Evolutionary conservation across 35 echinoderm and acorn worm genomes (phyloP), one percentile per base, ranked within the genome.

Genomic region (Apostichopus japonicus): DNA sequence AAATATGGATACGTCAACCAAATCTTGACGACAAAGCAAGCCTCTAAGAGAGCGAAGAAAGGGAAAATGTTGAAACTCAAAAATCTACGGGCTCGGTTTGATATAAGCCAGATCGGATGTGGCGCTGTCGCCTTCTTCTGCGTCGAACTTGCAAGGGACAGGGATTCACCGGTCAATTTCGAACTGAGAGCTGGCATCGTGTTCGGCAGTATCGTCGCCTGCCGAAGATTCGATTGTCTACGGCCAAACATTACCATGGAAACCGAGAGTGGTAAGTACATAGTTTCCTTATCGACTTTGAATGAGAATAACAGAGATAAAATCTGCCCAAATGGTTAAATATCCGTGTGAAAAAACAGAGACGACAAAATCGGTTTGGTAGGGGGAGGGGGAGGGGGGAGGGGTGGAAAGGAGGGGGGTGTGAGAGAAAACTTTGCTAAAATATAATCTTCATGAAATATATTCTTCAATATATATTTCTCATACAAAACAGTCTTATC

Each of bases 11-110:
- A 86, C 80, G 56, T 58, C n/a, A 70, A 93, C 13, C 92, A 93
- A 77, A 86, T 93, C 71, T 77, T 93, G 27, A 93, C 80, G 6
- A 13, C 17, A 62, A 86, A 93, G 62, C 92, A 93, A 17, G 53
- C 73, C 10, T 56, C 44, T 2, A 90, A 90, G 55, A 21, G 51
- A 17, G 65, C 51, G 33, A 54, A 56, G 6, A 52, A 11, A 9
- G 88, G 88, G 10, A 78, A 78, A 56, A 6, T 56, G 19, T 44
- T 90, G 33, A 90, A 90, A 24, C 72, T 90, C 6, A 90, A 77
- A 62, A 90, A 90, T 55, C 72, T 90, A 25, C 65, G 65, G 4
- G 24, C 65, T n/a, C 65, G 73, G 15, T 90, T 90, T 78, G 88
- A 90, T 22, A 9, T 90, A 5, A 90, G 88, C 73, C 67, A 16